Percentiles rank a stretch among this genome's conserved stretches.
phyloP scores from a whole-genome alignment of 2,797 vertebrate species.

The Craterocephalus amniculus region DNA sequence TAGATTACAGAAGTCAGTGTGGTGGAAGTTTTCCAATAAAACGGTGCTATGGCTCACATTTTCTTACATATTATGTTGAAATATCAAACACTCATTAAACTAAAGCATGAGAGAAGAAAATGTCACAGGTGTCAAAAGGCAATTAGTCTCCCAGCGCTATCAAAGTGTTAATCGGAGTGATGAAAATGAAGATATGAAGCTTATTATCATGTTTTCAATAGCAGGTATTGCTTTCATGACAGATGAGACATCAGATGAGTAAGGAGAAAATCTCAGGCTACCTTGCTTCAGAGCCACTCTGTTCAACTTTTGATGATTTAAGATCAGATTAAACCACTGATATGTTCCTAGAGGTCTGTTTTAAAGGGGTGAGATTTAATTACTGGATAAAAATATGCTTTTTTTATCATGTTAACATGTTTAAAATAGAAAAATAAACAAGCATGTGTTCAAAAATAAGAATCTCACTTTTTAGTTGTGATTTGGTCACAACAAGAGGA shows the following conservation, averaged over 20 bases:
- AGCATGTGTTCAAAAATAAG: slow-evolving; percentile 61
- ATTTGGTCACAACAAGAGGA: slow-evolving; percentile 68
- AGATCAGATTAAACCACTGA: slow-evolving; percentile 63
- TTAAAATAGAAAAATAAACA: slow-evolving; percentile 70
- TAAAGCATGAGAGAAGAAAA: slow-evolving; percentile 66
- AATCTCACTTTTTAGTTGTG: slow-evolving; percentile 60
- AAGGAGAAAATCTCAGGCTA: slow-evolving; percentile 55
- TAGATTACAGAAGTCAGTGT: slow-evolving; percentile 67
- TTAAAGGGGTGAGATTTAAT: slow-evolving; percentile 65
- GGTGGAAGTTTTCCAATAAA: slow-evolving; percentile 68
- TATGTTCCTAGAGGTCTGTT: slow-evolving; percentile 51
- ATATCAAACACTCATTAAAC: slow-evolving; percentile 68
- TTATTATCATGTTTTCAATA: slow-evolving; percentile 71
- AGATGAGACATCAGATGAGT: slow-evolving; percentile 63
- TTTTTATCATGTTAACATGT: slow-evolving; percentile 26
- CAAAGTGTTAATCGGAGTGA: slow-evolving; percentile 74
- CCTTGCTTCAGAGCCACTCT: slow-evolving; percentile 50
- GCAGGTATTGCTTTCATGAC: slow-evolving; percentile 66
- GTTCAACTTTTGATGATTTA: slow-evolving; percentile 67
- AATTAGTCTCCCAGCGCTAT: slow-evolving; percentile 78
- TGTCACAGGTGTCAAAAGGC: slow-evolving; percentile 81
- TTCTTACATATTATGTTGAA: slow-evolving; percentile 60
- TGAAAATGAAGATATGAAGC: slow-evolving; percentile 65
- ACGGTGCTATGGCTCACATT: slow-evolving; percentile 48
- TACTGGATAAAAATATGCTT: slow-evolving; percentile 44